Percentiles rank a stretch among this genome's conserved stretches.
Conservation (phyloP, 2,797 vertebrate genomes). For the Argentina silus region DNA sequence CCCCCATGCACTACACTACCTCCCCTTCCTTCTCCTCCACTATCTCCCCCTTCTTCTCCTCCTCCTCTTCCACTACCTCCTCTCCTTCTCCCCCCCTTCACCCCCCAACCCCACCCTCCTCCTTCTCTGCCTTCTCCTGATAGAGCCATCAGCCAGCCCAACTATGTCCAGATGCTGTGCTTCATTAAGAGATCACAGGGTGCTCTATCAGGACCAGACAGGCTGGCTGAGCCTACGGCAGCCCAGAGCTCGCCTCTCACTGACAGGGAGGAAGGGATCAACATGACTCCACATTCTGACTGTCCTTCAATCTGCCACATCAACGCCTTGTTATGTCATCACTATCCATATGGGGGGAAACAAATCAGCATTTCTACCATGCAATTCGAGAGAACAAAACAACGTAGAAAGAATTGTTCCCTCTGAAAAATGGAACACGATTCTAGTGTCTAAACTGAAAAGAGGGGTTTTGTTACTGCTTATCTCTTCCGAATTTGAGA, state of each 20-base stretch:
- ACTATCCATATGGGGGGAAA: neutral
- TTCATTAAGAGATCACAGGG: constrained; percentile 23
- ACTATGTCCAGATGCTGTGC: constrained; percentile 39
- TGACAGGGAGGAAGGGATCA: neutral
- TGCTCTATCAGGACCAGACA: constrained; percentile 49
- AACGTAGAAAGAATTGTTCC: constrained; percentile 1
- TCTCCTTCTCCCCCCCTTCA: neutral
- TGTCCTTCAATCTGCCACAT: neutral
- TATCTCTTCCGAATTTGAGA: constrained; percentile 28
- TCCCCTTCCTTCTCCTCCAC: neutral
- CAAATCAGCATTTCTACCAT: neutral
- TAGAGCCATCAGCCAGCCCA: constrained; percentile 63
- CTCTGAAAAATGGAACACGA: neutral
- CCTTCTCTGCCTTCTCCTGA: constrained; percentile 40
- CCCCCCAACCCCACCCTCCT: neutral
- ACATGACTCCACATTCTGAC: neutral
- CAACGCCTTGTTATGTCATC: neutral
- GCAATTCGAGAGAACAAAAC: neutral
- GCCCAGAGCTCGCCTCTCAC: constrained; percentile 2
- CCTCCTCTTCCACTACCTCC: neutral
- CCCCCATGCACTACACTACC: constrained; percentile 26
- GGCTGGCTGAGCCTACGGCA: constrained; percentile 16
- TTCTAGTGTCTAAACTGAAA: constrained; percentile 15
- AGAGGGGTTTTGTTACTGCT: constrained; percentile 16
- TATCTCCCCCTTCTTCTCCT: constrained; percentile 30